Evolutionary conservation across 2,797 vertebrate genomes (phyloP), one percentile per base, ranked within the genome.

Genomic region (Moxostoma hubbsi): DNA sequence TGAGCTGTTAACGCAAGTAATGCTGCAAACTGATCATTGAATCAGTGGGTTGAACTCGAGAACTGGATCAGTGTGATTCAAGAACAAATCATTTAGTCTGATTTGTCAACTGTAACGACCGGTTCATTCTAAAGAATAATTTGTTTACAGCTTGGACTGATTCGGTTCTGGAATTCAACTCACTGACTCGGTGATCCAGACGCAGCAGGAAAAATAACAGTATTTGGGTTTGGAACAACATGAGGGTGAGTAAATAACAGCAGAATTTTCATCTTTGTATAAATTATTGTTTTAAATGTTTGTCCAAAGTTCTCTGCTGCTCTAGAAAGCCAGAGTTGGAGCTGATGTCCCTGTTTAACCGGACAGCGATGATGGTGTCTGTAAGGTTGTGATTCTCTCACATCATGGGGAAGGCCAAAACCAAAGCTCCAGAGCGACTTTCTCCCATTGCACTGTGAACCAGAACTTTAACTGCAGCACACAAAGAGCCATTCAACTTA

Each of bases 391-490:
- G 85, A 4, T 86, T 86, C 81, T 95, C 92, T 16, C 84, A 93
- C 87, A 96, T 95, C 95, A 96, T 93, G 83, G 96, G 87, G 90
- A 94, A 97, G 5, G 94, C 93, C 1, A 97, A 90, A 79, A 96
- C 94, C n/a, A 96, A 87, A 0, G 93, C 91, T 76, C 94, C 95
- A 2, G 95, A 96, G 36, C 93, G 93, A 81, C 96, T 96, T 80
- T 96, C 90, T 16, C 94, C 95, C 95, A 95, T 95, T 49, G 94
- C 94, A 9, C 94, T 96, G 86, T 96, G 95, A 50, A 96, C 94
- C 80, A 96, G 92, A 55, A 96, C 95, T 73, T 91, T 94, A 13
- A 94, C 95, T 96, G 92, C 13, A 85, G 90, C 69, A 86, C 75
- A 76, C 63, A 80, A 47, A 59, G 24, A 53, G 63, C 66, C 5